phyloP scores from a whole-genome alignment of 1,140 invertebrate species.

The Thalassaphorura encarpata region DNA sequence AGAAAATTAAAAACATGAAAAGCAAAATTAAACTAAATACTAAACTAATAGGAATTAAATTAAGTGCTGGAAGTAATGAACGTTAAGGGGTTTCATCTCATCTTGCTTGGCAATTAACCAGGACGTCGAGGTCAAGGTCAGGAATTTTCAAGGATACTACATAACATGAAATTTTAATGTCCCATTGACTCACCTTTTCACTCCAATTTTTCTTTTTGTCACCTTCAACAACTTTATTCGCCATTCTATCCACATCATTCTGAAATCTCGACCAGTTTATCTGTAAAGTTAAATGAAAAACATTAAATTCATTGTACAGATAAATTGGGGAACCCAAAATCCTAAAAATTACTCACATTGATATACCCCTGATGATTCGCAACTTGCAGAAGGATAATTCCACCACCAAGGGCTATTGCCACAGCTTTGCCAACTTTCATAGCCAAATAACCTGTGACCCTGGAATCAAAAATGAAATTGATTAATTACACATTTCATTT shows the following conservation, averaged over 20 bases:
- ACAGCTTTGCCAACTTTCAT: constrained; percentile 87
- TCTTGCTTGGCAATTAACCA: too few species aligned
- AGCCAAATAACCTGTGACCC: constrained; percentile 77
- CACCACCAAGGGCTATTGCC: constrained; percentile 75
- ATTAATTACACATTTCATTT: not conserved
- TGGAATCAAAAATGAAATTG: constrained; percentile 36
- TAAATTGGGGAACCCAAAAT: not conserved
- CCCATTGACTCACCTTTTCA: constrained; percentile 56
- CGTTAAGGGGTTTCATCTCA: too few species aligned
- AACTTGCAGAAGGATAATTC: constrained; percentile 77
- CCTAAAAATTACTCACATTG: constrained; percentile 41
- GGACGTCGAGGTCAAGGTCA: too few species aligned
- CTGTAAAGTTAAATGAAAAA: constrained; percentile 10
- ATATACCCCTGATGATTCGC: constrained; percentile 87
- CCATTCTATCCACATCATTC: constrained; percentile 65
- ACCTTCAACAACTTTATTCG: constrained; percentile 67
- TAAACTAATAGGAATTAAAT: too few species aligned
- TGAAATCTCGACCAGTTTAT: constrained; percentile 81
- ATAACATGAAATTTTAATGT: too few species aligned
- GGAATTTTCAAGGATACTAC: too few species aligned
- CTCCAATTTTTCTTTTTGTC: constrained; percentile 56
- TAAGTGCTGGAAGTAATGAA: too few species aligned
- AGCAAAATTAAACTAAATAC: too few species aligned
- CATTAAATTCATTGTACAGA: not conserved
- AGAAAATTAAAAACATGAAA: too few species aligned